Evolutionary conservation across 2,797 vertebrate genomes (phyloP).

Genomic region (Phalanger gymnotis): DNA sequence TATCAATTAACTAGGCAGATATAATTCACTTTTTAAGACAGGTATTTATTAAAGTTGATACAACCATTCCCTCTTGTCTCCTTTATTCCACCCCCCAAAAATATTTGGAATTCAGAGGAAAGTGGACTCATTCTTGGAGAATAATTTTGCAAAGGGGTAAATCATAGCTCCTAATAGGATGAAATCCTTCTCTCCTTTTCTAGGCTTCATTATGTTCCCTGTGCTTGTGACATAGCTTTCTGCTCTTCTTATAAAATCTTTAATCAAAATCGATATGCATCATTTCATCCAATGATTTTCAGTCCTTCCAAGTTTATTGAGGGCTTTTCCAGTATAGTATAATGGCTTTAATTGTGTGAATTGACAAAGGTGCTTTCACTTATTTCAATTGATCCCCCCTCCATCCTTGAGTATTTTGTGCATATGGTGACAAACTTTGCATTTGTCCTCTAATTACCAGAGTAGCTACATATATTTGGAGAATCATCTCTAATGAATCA

Average conservation of each 20-base stretch:
- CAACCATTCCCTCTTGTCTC: background rate
- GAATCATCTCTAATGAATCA: too few species aligned
- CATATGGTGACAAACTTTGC: background rate
- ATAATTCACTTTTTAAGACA: background rate
- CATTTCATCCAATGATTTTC: too few species aligned
- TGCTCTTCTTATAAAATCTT: background rate
- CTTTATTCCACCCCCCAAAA: background rate
- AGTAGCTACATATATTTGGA: background rate
- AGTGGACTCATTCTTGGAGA: background rate
- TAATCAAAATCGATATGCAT: background rate
- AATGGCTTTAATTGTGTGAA: background rate
- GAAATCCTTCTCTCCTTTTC: background rate
- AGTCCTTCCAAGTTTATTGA: background rate
- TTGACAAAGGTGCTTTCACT: background rate
- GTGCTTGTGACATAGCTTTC: background rate
- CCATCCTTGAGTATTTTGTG: background rate
- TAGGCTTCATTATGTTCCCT: background rate
- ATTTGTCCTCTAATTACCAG: background rate
- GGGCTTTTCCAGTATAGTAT: background rate
- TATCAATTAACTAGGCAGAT: background rate
- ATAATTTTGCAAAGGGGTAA: background rate
- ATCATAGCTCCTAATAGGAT: background rate
- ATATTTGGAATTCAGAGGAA: background rate
- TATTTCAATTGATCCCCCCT: background rate
- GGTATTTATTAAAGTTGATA: background rate